Conservation (phyloP, 2,888 invertebrate genomes). For the Pammene aurita region DNA sequence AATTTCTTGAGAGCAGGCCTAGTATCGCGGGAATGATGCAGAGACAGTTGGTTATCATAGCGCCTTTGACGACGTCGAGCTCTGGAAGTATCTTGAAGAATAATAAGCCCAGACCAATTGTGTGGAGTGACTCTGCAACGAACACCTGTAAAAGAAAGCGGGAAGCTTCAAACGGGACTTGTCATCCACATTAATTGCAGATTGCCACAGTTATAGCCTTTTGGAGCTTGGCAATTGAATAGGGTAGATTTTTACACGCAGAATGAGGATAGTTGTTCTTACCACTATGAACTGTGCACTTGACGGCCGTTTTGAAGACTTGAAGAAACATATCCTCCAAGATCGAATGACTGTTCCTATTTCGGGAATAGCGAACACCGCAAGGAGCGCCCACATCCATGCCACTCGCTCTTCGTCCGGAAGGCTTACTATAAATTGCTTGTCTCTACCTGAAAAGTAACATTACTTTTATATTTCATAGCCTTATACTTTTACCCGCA, state of each 20-base stretch:
- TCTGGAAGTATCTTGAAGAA: constrained; percentile 95
- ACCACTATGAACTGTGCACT: constrained; percentile 80
- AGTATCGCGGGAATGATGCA: constrained; percentile 93
- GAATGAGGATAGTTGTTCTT: constrained; percentile 44
- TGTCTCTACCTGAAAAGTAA: constrained; percentile 88
- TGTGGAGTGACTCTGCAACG: constrained; percentile 93
- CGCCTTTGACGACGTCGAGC: constrained; percentile 96
- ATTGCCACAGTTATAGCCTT: too few species aligned
- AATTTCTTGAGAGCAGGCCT: constrained; percentile 91
- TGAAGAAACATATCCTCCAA: constrained; percentile 94
- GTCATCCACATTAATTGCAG: too few species aligned
- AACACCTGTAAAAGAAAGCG: constrained; percentile 83
- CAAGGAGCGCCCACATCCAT: constrained; percentile 96
- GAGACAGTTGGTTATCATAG: constrained; percentile 97
- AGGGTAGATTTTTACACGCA: too few species aligned
- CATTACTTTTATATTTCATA: constrained; percentile 6
- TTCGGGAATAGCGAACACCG: constrained; percentile 95
- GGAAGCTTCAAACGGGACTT: too few species aligned
- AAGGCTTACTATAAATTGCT: constrained; percentile 90
- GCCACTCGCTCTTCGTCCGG: constrained; percentile 94
- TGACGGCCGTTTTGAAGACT: constrained; percentile 90
- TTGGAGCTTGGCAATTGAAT: too few species aligned
- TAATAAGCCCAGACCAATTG: constrained; percentile 92
- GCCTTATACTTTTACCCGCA: too few species aligned
- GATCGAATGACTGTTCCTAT: constrained; percentile 93